Conservation (phyloP, 1,140 invertebrate genomes). For the Temnothorax longispinosus region DNA sequence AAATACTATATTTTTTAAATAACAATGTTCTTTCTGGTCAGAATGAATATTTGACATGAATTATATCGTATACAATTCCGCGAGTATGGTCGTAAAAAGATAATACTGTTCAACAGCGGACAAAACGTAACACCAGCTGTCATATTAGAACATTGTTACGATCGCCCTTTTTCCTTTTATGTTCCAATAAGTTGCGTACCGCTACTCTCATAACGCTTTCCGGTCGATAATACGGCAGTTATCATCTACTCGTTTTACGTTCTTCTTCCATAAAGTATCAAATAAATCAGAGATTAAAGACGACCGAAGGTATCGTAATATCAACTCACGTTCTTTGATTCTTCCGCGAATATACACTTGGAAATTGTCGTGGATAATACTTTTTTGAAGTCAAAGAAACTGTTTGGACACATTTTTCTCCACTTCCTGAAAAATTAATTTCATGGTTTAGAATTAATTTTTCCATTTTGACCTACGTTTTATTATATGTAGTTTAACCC, state of each 20-base stretch:
- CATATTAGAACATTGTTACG: constrained; percentile 41
- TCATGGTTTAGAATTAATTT: not conserved
- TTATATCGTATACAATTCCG: not conserved
- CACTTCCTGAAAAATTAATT: not conserved
- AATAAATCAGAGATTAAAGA: constrained; percentile 58
- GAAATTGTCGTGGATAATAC: not conserved
- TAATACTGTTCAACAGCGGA: not conserved
- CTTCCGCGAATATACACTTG: not conserved
- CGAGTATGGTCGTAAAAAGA: not conserved
- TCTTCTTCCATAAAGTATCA: constrained; percentile 25
- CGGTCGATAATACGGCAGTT: not conserved
- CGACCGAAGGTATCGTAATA: not conserved
- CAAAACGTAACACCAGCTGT: constrained; percentile 8
- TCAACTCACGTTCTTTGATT: constrained; percentile 1
- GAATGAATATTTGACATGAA: not conserved
- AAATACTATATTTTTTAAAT: not conserved
- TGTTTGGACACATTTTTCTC: not conserved
- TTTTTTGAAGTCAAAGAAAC: not conserved
- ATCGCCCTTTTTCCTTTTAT: constrained; percentile 25
- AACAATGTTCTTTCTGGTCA: not conserved
- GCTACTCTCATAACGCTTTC: constrained; percentile 22
- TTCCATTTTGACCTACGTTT: not conserved
- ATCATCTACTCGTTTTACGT: constrained; percentile 10
- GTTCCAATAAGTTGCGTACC: constrained; percentile 44
- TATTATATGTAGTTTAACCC: not conserved